Evolutionary conservation across 1,140 invertebrate species (phyloP), one percentile per base, ranked within the genome.

Genomic region (Anthonomus grandis): DNA sequence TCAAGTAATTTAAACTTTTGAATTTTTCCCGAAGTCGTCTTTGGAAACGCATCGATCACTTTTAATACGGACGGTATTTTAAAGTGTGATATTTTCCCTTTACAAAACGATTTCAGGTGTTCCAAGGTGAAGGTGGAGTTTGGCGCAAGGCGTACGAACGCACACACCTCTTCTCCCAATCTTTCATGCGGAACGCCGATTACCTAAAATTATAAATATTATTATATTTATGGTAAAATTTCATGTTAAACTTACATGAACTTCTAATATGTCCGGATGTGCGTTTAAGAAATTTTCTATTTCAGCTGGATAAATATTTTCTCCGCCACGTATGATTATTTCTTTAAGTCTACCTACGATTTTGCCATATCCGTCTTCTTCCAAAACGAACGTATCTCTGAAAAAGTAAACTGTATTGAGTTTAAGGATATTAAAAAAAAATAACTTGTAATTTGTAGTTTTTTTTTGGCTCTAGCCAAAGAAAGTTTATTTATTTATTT

Each of bases 281-380:
- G 78, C 79, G 66, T 85, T 83, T 0, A 94, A 66, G 57, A 90
- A 84, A 55, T 90, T 81, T 76, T 97, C 93, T 48, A 97, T 82
- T 77, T 95, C 92, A 67, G 82, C 84, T 0, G 93, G 92, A 68
- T 84, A 89, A 50, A 96, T 86, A 71, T 96, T 96, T 74, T 96
- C 93, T 19, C 94, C 93, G 36, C 93, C 93, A 52, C 93, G 77
- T 23, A 95, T 95, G 24, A 97, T 85, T 80, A 95, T 83, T 62
- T 96, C 93, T 71, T 95, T 96, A 2, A 87, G 73, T 38, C 93
- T 78, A 1, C 93, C 93, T 27, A 93, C 83, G 45, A 95, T 84
- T 51, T 77, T 70, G 0, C 87, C 85, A 67, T 90, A 91, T 1
- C 93, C 93, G 61, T 91, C 78, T 56, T 81, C 78, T 51, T 84